Base-by-base conservation (phyloP, 2,888 invertebrate genomes). In the Hedychridium roseum region DNA sequence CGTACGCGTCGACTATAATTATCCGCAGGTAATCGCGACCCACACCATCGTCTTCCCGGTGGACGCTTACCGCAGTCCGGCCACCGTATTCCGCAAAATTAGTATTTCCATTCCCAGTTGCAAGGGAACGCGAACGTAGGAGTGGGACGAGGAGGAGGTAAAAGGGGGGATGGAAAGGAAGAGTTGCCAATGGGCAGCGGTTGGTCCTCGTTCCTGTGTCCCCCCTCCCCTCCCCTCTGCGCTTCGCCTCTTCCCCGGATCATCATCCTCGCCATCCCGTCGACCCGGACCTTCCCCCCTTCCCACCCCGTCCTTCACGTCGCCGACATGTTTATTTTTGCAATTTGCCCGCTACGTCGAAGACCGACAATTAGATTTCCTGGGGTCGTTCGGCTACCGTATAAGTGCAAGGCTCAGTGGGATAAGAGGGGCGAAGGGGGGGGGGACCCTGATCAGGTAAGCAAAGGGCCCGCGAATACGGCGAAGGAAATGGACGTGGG, bases 31-130 rank as follows among this genome's bases (percentile, higher is more conserved):
- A 78, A 78, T 78, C 78, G 77, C 71, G 66, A 73, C 72, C 76
- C 75, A 71, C 70, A 75, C 76, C 63, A 71, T 60, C 62, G 63
- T 66, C 66, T 70, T 66, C 61, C 50, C 71, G 65, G 59, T 63
- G 70, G 67, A 58, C 67, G 73, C 71, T 76, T 75, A 78, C 78
- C 78, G 71, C 77, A 78, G 74, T 74, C 73, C 71, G 60, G 77
- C 78, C 76, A 78, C 78, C 62, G 78, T 78, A 76, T 78, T 78
- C 78, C 78, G 77, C 77, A 78, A 77, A 78, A 78, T 78, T 77
- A 78, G 76, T 78, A 77, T 78, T 78, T 77, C 76, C 76, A 76
- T 77, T 74, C 68, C 71, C 67, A 46, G 62, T 61, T 63, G 61
- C 66, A 64, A 63, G 63, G 64, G 63, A 64, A n/a, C 58, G 58